Evolutionary conservation across 2,797 vertebrate species (phyloP).

Genomic region (Dromococcyx pavoninus): DNA sequence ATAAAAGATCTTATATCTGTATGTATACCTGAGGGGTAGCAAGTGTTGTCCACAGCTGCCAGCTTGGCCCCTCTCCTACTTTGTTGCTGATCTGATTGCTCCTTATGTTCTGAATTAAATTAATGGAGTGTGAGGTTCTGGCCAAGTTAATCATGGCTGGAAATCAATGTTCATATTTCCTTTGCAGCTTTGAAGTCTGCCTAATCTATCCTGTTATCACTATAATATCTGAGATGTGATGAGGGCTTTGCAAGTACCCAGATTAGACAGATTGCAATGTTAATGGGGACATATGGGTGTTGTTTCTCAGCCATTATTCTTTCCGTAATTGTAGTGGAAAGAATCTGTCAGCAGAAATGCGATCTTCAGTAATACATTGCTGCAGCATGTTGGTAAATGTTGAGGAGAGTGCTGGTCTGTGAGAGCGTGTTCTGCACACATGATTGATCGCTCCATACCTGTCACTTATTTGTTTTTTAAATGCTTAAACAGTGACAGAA

Average conservation of each 20-base stretch:
- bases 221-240: conserved; percentile 37
- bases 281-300: conserved; percentile 61
- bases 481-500: background rate
- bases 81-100: background rate
- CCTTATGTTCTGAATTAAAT: conserved; percentile 44
- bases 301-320: conserved; percentile 61
- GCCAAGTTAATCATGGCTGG: conserved; percentile 31
- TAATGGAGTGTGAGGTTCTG: conserved; percentile 34
- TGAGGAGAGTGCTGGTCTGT: background rate
- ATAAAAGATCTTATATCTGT: background rate
- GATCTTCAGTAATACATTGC: conserved; percentile 44
- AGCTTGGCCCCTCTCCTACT: background rate
- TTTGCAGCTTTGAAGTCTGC: conserved; percentile 44
- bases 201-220: conserved; percentile 29
- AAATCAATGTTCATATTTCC: background rate
- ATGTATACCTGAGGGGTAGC: background rate
- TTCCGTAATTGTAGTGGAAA: conserved; percentile 62
- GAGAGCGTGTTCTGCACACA: background rate
- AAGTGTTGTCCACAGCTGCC: background rate
- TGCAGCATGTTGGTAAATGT: conserved; percentile 1
- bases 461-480: background rate
- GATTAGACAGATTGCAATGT: conserved; percentile 61
- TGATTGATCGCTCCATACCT: background rate
- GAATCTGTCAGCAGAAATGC: conserved; percentile 64
- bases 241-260: conserved; percentile 31